Base-by-base conservation (phyloP, 64 coral and sea anemone genomes). In the Hydrozoanthus tunicans region DNA sequence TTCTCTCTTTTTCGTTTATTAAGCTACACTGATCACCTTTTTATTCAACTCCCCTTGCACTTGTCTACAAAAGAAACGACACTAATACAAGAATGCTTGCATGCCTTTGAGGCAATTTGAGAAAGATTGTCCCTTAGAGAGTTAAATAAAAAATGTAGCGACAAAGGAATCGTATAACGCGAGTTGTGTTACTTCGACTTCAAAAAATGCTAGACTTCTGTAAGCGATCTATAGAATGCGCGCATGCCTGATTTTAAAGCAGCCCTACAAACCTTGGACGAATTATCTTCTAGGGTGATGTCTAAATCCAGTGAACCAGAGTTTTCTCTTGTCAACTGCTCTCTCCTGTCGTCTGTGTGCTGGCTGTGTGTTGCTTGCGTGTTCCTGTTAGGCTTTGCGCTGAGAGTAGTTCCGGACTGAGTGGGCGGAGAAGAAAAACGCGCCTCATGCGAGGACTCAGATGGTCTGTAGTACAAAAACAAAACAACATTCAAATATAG, bases 231-330 rank as follows among this genome's bases (percentile, higher is more conserved):
- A 20, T 20, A 20, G 20, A 20, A 20, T 20, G 20, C 20, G 20
- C 20, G 20, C 20, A 20, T 20, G 20, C 20, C 20, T 20, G 20
- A 20, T 20, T 20, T 20, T 20, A 20, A 15, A 51, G 64, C 26
- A 24, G 24, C 32, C 3, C 53, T 9, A 74, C 67, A 20, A 59
- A 86, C 83, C 66, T 86, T 86, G 11, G 83, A 86, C 59, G 25
- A 20, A 20, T 20, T 86, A 43, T 86, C 83, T 6, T 86, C 83
- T 7, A 86, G 59, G 0, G 83, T 86, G n/a, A 86, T 86, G 54
- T 86, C 83, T 56, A 86, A 58, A 73, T 86, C 83, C 0, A 86
- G 67, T 3, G 83, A 73, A 10, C 55, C 83, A 17, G 83, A 86
- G 53, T 60, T 15, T 60, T 60, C 56, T 59, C 23, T 58, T 27